phyloP scores from a whole-genome alignment of 2,113 vertebrate species.

The Megaleporinus macrocephalus region DNA sequence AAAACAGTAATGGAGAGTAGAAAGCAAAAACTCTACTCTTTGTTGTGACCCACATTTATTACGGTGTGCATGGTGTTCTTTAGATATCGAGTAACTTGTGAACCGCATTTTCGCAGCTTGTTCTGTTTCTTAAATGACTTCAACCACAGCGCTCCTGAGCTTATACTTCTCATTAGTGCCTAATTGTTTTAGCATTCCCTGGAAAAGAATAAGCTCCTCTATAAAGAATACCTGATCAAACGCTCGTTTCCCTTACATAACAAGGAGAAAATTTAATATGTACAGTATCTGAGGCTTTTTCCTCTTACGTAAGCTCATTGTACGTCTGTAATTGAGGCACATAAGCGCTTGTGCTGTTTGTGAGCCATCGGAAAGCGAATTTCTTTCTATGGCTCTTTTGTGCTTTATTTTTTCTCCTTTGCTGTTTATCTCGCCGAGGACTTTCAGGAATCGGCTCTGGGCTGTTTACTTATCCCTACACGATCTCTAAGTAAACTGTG shows the following conservation, averaged over 20 bases:
- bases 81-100: background rate
- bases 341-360: background rate
- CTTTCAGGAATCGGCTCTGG: background rate
- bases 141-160: background rate
- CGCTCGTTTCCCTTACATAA: background rate
- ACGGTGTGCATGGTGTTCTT: background rate
- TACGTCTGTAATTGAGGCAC: background rate
- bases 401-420: background rate
- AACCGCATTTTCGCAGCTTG: background rate
- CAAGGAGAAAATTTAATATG: background rate
- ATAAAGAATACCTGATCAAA: background rate
- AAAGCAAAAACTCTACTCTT: too few relatives aligned
- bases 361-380: background rate
- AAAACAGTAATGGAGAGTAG: too few relatives aligned
- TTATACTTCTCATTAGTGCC: constrained; percentile 1
- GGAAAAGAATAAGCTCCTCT: background rate
- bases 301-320: background rate
- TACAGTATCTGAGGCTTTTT: background rate
- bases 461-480: constrained; percentile 2
- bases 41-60: too few relatives aligned
- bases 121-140: background rate
- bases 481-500: background rate
- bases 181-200: background rate
- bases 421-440: background rate
- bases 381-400: background rate